Evolutionary conservation across 2,797 vertebrate genomes (phyloP).

Genomic region (Sebastiscus tertius): DNA sequence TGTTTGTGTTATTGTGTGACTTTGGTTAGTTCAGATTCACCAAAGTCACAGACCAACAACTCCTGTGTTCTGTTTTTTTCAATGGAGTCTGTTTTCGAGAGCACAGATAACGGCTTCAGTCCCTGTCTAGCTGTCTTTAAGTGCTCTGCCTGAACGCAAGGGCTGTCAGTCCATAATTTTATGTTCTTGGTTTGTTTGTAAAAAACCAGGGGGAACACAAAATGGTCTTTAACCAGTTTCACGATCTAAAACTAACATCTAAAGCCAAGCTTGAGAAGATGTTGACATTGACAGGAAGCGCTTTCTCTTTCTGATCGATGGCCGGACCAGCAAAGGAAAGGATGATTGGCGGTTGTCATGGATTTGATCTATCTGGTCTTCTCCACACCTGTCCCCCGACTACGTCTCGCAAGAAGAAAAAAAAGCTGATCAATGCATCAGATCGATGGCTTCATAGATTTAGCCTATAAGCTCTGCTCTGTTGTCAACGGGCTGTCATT

Average conservation of each 20-base stretch:
- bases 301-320: conserved; percentile 42
- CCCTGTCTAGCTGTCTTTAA: neutral
- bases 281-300: conserved; percentile 13
- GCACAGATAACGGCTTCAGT: too few relatives aligned
- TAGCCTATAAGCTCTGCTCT: conserved; percentile 61
- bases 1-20: too few relatives aligned
- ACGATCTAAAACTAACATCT: conserved; percentile 27
- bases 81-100: too few relatives aligned
- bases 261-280: neutral
- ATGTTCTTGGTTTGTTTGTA: neutral
- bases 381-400: conserved; percentile 56
- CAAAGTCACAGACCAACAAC: too few relatives aligned
- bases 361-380: conserved; percentile 71
- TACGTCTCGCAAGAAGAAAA: conserved; percentile 35
- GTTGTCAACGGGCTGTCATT: conserved; percentile 73
- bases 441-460: conserved; percentile 73
- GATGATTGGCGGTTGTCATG: conserved; percentile 71
- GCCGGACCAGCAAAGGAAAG: conserved; percentile 32
- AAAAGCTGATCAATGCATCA: conserved; percentile 69
- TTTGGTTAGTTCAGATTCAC: too few relatives aligned
- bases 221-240: neutral
- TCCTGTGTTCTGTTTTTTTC: too few relatives aligned
- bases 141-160: neutral
- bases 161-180: neutral
- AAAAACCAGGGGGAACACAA: neutral